Percentiles rank a stretch among this genome's conserved stretches.
These are phyloP conservation scores for Crotalus viridis DNA, from an alignment of 2,113 vertebrate species.

Conservation along the genomic window DNA sequence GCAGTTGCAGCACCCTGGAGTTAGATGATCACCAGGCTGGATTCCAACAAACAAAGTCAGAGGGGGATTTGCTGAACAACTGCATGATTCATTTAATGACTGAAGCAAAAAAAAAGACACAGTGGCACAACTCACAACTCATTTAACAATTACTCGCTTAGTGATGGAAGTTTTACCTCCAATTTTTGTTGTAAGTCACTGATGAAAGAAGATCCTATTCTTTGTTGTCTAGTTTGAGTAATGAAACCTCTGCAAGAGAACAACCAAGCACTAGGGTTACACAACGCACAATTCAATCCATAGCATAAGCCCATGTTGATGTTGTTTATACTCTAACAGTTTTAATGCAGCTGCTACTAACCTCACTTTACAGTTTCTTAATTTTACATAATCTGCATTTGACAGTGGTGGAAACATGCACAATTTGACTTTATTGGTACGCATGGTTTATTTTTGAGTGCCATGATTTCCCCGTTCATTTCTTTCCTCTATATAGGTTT, in stretches of 20 bases:
- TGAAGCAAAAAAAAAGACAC: background rate
- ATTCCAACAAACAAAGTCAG: background rate
- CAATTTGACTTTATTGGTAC: background rate
- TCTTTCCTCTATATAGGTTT: background rate
- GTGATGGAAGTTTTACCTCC: background rate
- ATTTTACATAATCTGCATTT: background rate
- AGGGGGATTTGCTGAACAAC: background rate
- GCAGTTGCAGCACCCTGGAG: background rate
- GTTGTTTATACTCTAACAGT: background rate
- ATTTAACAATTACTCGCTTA: background rate
- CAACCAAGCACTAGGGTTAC: background rate
- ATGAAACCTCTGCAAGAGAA: background rate
- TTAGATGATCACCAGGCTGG: background rate
- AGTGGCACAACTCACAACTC: background rate
- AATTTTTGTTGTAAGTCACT: background rate
- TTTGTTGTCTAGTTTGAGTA: background rate
- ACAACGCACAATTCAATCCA: background rate
- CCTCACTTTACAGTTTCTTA: background rate
- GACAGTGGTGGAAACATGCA: background rate
- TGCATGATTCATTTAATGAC: background rate
- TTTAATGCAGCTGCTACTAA: background rate
- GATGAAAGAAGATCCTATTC: background rate
- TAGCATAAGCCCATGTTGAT: background rate
- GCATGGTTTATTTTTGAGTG: background rate
- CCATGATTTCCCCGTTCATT: background rate